A percentile compares a stretch with the other conserved stretches of the same genome.
Conservation (phyloP, 2,797 vertebrate genomes). For the Danionella dracula region DNA sequence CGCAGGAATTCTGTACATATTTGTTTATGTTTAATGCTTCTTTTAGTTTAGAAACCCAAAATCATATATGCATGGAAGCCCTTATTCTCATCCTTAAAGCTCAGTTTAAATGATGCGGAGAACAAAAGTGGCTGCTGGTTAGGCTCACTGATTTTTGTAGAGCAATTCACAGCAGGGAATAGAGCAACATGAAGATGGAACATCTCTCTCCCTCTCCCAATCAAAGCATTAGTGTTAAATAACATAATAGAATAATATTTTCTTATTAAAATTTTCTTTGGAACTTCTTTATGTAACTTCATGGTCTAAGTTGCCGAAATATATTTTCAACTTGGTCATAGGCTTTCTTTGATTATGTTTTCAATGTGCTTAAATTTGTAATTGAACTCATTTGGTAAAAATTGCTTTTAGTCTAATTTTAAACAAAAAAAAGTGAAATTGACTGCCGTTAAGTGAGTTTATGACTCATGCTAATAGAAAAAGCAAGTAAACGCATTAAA, state of each 20-base stretch:
- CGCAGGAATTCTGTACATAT: too few species aligned
- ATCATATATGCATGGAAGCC: not conserved
- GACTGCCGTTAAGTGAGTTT: too few species aligned
- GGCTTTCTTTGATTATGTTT: too few species aligned
- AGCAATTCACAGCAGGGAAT: constrained; percentile 24
- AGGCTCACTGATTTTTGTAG: constrained; percentile 16
- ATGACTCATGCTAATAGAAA: not conserved
- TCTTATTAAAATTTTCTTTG: too few species aligned
- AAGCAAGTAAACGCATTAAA: not conserved
- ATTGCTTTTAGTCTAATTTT: too few species aligned
- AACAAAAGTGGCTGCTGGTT: constrained; percentile 4
- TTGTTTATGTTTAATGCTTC: constrained; percentile 2
- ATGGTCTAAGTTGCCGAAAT: too few species aligned
- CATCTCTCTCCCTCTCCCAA: not conserved
- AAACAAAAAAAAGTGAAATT: not conserved
- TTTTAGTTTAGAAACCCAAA: not conserved
- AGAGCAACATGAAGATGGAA: not conserved
- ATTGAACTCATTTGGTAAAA: too few species aligned
- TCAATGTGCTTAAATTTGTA: too few species aligned
- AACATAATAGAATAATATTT: not conserved
- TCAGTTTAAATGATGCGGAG: constrained; percentile 17
- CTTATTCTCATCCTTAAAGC: not conserved
- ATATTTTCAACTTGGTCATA: too few species aligned
- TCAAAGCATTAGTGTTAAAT: not conserved
- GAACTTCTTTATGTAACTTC: too few species aligned